These are phyloP conservation scores for Fragum fragum DNA, from an alignment of 2,888 invertebrate genomes.

Conservation along the genomic window DNA sequence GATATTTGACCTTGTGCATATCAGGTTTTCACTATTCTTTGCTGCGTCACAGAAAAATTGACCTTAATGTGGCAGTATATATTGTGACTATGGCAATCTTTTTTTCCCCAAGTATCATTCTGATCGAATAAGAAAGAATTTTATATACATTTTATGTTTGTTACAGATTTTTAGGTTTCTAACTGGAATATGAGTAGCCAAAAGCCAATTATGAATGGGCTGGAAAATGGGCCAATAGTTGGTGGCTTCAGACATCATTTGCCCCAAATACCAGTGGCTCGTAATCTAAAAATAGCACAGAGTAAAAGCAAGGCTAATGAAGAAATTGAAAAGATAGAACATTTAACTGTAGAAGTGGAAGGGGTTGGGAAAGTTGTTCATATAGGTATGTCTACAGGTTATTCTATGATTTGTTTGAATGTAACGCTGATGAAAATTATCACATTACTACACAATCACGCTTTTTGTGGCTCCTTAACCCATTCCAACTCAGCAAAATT, in stretches of 20 bases:
- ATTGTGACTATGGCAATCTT: no score
- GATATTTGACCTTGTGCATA: background rate
- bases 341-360: slow-evolving; percentile 75
- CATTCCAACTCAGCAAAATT: no score
- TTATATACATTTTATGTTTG: background rate
- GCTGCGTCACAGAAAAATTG: no score
- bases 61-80: no score
- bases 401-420: no score
- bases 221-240: slow-evolving; percentile 38
- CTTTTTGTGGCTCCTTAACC: no score
- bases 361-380: slow-evolving; percentile 77
- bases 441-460: no score
- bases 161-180: background rate
- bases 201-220: slow-evolving; percentile 24
- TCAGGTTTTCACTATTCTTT: background rate
- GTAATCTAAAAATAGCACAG: slow-evolving; percentile 80
- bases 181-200: slow-evolving; percentile 12
- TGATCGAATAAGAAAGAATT: background rate
- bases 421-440: no score
- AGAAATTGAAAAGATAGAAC: slow-evolving; percentile 54
- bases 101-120: background rate
- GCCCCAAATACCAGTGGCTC: slow-evolving; percentile 78
- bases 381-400: slow-evolving; percentile 69
- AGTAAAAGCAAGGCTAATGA: slow-evolving; percentile 79
- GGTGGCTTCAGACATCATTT: slow-evolving; percentile 77